A percentile compares a stretch with the other conserved stretches of the same genome.
These are phyloP conservation scores for Gymnothorax reevesii DNA, from an alignment of 2,797 vertebrate genomes.

Conservation along the genomic window DNA sequence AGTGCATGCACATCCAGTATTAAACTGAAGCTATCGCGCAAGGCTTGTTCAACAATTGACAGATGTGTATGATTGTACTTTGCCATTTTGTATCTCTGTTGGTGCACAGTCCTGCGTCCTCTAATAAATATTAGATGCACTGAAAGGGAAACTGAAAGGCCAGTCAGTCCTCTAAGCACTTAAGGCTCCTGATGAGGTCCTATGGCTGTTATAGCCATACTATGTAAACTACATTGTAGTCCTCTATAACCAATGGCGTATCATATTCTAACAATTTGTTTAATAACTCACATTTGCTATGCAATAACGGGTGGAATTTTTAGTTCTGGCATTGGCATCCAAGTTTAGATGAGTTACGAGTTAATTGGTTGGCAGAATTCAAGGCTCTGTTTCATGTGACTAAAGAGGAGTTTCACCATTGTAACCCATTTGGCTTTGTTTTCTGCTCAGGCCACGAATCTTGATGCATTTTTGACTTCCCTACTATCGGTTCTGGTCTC, in stretches of 20 bases:
- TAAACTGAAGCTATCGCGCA: constrained; percentile 29
- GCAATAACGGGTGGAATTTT: background rate
- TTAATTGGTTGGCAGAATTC: constrained; percentile 15
- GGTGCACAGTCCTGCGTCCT: constrained; percentile 39
- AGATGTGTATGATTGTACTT: constrained; percentile 39
- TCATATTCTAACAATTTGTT: background rate
- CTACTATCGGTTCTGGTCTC: constrained; percentile 28
- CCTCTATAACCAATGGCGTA: background rate
- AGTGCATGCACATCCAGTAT: constrained; percentile 2
- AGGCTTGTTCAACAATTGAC: constrained; percentile 27
- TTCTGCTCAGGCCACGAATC: constrained; percentile 31
- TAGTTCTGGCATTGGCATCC: background rate
- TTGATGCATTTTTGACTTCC: background rate
- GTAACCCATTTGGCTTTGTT: constrained; percentile 24
- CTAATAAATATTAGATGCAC: constrained; percentile 22
- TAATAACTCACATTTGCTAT: background rate
- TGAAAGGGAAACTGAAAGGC: constrained; percentile 27
- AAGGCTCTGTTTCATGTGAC: constrained; percentile 30
- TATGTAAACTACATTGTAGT: background rate
- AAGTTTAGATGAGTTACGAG: background rate
- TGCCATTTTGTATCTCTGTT: constrained; percentile 38
- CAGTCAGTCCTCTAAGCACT: constrained; percentile 25
- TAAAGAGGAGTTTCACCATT: constrained; percentile 27
- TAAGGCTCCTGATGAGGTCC: constrained; percentile 29
- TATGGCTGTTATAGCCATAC: background rate